Percentiles rank a stretch among this genome's conserved stretches.
Conservation (phyloP, 2,797 vertebrate species). For the Xyrichtys novacula region DNA sequence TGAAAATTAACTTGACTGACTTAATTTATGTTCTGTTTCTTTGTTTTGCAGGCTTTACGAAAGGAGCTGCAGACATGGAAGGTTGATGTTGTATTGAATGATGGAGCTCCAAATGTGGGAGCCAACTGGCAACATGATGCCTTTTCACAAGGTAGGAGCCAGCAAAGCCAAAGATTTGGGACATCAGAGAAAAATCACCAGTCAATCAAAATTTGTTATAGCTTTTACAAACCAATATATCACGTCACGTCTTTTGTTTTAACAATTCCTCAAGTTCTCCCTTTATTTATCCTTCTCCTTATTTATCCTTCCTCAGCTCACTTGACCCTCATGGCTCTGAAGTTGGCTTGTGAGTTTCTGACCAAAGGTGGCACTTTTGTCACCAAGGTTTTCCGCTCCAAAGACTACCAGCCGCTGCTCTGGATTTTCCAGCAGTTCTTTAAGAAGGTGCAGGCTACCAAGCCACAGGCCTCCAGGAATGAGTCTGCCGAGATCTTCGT, state of each 20-base stretch:
- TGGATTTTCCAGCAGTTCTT: constrained; percentile 99
- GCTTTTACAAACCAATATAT: background rate
- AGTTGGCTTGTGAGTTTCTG: constrained; percentile 94
- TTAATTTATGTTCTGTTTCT: background rate
- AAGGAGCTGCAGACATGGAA: constrained; percentile 98
- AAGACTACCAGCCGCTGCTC: constrained; percentile 95
- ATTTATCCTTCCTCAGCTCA: constrained; percentile 85
- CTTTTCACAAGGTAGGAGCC: constrained; percentile 90
- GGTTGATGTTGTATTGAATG: constrained; percentile 96
- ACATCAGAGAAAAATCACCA: background rate
- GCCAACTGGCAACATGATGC: constrained; percentile 97
- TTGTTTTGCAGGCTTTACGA: constrained; percentile 83
- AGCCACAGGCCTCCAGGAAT: constrained; percentile 95
- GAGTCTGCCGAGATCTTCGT: constrained; percentile 99
- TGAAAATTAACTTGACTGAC: background rate
- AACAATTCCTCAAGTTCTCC: background rate
- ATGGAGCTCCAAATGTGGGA: constrained; percentile 96
- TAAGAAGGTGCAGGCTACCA: constrained; percentile 95
- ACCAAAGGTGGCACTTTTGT: constrained; percentile 94
- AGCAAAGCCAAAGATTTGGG: background rate
- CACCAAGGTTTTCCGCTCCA: constrained; percentile 97
- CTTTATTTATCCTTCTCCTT: background rate
- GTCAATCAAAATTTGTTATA: background rate
- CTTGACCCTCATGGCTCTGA: constrained; percentile 94
- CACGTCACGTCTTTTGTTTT: too few species aligned